Evolutionary conservation across 2,113 vertebrate genomes (phyloP), one percentile per base, ranked within the genome.

Genomic region (Poecile atricapillus): DNA sequence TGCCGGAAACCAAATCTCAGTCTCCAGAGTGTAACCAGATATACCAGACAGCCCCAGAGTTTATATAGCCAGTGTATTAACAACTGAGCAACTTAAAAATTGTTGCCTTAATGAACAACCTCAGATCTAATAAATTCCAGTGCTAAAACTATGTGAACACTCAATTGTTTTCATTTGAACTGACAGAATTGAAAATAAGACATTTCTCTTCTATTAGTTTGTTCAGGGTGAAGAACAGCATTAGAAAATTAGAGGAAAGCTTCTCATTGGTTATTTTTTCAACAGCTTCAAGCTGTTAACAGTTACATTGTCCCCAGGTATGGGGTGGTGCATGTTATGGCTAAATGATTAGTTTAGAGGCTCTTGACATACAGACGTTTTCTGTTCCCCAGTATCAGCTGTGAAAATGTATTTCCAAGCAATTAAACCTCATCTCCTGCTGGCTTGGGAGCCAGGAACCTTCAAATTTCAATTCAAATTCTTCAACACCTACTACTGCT

Each of bases 321-420:
- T 97, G 89, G 55, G 95, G 95, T 95, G 95, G 93, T 91, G 77
- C 93, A 96, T 96, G 96, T 97, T 97, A 96, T 94, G 93, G 94
- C 91, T 98, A 97, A 97, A 97, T 98, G 97, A 98, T 97, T 97
- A 98, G 95, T 96, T 95, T 88, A 97, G 95, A 97, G 90, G 70
- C 96, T 97, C 95, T 96, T 98, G 97, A 98, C 97, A 97, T 94
- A 95, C 75, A 97, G 96, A 95, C 93, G 97, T 97, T 97, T 97
- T 96, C 95, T 92, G 97, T 95, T 98, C 85, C 93, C 94, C 93
- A 79, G 86, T 97, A 98, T 98, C 97, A 97, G 89, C 97, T 98
- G 96, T 98, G 97, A 97, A 98, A 98, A 98, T 97, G 91, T 97
- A 98, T 98, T 98, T 98, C 96, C 95, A 97, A 97, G 98, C 97